Percentiles rank a stretch among this genome's conserved stretches.
phyloP scores from a whole-genome alignment of 92 coral and sea anemone species.

The Heliopora coerulea region DNA sequence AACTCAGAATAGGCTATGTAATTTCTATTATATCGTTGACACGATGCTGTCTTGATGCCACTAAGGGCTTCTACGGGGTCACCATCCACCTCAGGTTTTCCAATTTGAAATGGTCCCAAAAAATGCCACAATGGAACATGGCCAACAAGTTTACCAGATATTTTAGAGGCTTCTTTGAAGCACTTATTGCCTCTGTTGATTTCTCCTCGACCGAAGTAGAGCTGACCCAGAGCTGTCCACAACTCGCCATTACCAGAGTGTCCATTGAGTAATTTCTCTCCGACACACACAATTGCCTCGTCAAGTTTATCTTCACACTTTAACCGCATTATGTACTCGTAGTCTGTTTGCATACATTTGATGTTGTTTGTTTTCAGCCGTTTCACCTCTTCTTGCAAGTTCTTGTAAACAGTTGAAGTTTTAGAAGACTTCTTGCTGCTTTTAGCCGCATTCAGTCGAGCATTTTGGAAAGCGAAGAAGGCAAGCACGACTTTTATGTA shows the following conservation, averaged over 20 bases:
- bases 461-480: conserved; percentile 7
- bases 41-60: conserved; percentile 71
- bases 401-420: conserved; percentile 37
- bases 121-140: conserved; percentile 78
- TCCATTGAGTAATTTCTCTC: conserved; percentile 57
- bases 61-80: conserved; percentile 93
- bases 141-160: conserved; percentile 65
- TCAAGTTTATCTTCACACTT: conserved; percentile 63
- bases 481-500: not conserved
- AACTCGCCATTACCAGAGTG: conserved; percentile 39
- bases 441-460: not conserved
- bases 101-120: conserved; percentile 90
- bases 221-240: conserved; percentile 82
- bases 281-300: conserved; percentile 63
- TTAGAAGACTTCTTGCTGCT: not conserved
- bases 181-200: conserved; percentile 67
- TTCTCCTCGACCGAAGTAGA: conserved; percentile 52
- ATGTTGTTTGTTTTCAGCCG: conserved; percentile 41
- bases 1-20: conserved; percentile 73
- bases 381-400: conserved; percentile 64
- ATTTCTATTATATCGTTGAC: conserved; percentile 63
- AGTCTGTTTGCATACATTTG: conserved; percentile 58
- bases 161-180: conserved; percentile 76
- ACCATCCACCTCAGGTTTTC: conserved; percentile 92
- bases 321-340: conserved; percentile 58